Conservation (phyloP, 2,888 invertebrate species). For the Neria commutata region DNA sequence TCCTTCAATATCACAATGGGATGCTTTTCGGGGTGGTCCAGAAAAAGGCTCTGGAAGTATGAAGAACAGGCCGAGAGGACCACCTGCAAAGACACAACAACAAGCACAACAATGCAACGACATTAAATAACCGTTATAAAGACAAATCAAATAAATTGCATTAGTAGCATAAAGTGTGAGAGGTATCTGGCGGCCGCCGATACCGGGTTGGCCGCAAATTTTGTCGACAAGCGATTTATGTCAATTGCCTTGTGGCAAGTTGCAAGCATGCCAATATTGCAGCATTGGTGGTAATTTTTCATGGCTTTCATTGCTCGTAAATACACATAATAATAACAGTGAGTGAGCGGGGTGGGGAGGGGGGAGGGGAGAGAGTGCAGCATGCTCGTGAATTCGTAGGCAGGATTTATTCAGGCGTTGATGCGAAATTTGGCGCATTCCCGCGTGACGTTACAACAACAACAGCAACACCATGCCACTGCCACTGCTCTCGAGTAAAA, state of each 20-base stretch:
- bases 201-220: too few relatives aligned
- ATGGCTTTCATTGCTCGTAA: constrained; percentile 4
- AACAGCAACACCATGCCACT: neutral
- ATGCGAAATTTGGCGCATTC: too few relatives aligned
- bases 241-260: constrained; percentile 8
- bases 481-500: neutral
- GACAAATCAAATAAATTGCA: constrained; percentile 4
- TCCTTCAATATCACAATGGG: constrained; percentile 94
- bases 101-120: constrained; percentile 1
- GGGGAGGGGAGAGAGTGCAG: neutral
- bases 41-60: constrained; percentile 91
- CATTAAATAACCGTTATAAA: constrained; percentile 16
- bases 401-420: too few relatives aligned
- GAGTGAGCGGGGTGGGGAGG: neutral
- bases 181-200: neutral
- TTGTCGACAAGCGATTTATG: constrained; percentile 9
- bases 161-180: neutral
- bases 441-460: too few relatives aligned
- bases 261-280: neutral
- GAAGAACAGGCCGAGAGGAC: constrained; percentile 95
- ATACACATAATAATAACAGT: constrained; percentile 5
- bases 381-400: too few relatives aligned
- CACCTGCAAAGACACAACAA: constrained; percentile 66
- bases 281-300: neutral
- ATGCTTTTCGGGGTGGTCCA: constrained; percentile 90